These are phyloP conservation scores for Papilio protenor DNA, from an alignment of 2,888 invertebrate genomes.

Conservation along the genomic window DNA sequence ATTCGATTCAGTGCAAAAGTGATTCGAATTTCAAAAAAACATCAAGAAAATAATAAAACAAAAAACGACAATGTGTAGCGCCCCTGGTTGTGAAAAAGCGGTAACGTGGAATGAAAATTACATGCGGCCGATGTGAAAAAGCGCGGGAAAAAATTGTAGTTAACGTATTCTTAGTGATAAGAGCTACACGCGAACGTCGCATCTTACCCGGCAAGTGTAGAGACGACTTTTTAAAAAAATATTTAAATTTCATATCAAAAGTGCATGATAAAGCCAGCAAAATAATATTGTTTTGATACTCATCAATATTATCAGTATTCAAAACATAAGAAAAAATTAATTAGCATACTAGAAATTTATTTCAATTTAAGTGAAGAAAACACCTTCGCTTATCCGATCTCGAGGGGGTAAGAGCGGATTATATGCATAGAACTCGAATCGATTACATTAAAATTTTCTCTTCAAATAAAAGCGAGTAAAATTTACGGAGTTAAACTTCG, in stretches of 20 bases:
- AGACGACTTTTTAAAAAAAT: conserved; percentile 45
- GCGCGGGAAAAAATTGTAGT: conserved; percentile 57
- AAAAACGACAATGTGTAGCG: conserved; percentile 60
- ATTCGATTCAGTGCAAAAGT: conserved; percentile 40
- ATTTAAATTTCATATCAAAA: background rate
- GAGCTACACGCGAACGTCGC: conserved; percentile 60
- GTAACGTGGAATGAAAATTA: conserved; percentile 71
- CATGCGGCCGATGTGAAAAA: conserved; percentile 69
- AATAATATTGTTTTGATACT: background rate
- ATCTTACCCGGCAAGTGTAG: conserved; percentile 33
- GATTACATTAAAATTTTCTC: too few relatives aligned
- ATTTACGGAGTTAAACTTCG: too few relatives aligned
- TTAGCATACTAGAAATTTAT: too few relatives aligned
- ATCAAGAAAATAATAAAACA: conserved; percentile 43
- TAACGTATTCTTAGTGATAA: conserved; percentile 64
- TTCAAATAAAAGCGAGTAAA: too few relatives aligned
- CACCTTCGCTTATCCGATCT: too few relatives aligned
- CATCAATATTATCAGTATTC: background rate
- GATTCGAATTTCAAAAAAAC: conserved; percentile 45
- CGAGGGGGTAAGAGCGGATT: too few relatives aligned
- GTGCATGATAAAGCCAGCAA: background rate
- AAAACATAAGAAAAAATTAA: background rate
- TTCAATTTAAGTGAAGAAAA: too few relatives aligned
- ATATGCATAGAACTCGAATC: too few relatives aligned
- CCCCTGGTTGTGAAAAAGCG: conserved; percentile 72